These are phyloP conservation scores for Epinotia bilunana DNA, from an alignment of 2,888 invertebrate genomes.

Conservation along the genomic window DNA sequence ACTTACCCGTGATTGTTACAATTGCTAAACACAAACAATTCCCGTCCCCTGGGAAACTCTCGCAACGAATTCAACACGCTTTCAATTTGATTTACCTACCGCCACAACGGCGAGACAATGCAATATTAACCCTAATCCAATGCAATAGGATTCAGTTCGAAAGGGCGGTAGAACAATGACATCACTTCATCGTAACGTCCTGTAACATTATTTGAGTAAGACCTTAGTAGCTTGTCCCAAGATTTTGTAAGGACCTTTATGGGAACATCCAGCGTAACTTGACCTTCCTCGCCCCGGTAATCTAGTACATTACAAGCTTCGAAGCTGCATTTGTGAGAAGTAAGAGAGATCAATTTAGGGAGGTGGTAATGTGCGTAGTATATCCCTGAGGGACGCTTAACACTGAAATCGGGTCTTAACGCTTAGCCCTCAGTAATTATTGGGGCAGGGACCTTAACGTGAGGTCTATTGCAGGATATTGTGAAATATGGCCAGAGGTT, in stretches of 20 bases:
- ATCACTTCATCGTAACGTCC: conserved; percentile 58
- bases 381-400: conserved; percentile 75
- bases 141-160: conserved; percentile 52
- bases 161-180: conserved; percentile 40
- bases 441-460: conserved; percentile 60
- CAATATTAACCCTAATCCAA: conserved; percentile 51
- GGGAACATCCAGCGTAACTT: conserved; percentile 52
- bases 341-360: conserved; percentile 64
- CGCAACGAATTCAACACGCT: conserved; percentile 52
- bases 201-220: conserved; percentile 62
- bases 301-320: conserved; percentile 46
- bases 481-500: conserved; percentile 41
- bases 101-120: conserved; percentile 44
- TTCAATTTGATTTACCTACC: conserved; percentile 59
- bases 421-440: conserved; percentile 78
- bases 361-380: conserved; percentile 73
- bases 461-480: conserved; percentile 42
- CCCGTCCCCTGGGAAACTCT: conserved; percentile 43
- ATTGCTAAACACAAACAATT: conserved; percentile 53
- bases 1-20: conserved; percentile 50
- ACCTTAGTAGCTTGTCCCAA: conserved; percentile 59
- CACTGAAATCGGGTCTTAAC: conserved; percentile 75
- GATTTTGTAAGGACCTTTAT: conserved; percentile 60
- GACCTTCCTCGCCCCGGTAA: conserved; percentile 51
- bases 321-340: conserved; percentile 49